Evolutionary conservation across 2,113 vertebrate species (phyloP).

Genomic region (Xiphorhynchus elegans): DNA sequence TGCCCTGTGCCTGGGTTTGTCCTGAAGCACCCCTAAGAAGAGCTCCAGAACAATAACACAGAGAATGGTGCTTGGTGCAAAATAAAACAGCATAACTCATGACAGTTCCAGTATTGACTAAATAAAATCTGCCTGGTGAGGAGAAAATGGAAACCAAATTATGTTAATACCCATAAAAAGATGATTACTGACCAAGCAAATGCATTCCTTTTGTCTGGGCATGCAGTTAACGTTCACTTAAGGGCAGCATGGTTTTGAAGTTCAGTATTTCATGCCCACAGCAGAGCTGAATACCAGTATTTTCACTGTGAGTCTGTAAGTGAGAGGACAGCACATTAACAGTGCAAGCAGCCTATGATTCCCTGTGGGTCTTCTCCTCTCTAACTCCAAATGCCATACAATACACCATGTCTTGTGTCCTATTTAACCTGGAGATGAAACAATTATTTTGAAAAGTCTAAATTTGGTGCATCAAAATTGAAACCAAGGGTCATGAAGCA

Average conservation of each 20-base stretch:
- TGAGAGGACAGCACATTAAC: neutral
- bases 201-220: neutral
- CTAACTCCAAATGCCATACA: neutral
- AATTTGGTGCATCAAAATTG: neutral
- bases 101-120: neutral
- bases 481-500: neutral
- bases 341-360: neutral
- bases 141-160: constrained; percentile 5
- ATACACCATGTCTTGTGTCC: neutral
- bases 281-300: neutral
- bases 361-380: neutral
- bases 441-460: neutral
- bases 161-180: neutral
- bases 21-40: neutral
- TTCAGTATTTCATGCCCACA: neutral
- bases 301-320: neutral
- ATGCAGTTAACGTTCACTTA: neutral
- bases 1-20: neutral
- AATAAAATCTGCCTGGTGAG: neutral
- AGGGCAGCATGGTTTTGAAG: neutral
- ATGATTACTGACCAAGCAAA: constrained; percentile 9
- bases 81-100: neutral
- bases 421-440: neutral
- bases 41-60: neutral
- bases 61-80: fast-evolving